Evolutionary conservation across 37 sponge, comb jelly and placozoan genomes (phyloP), one percentile per base, ranked within the genome.

Genomic region (Spongilla lacustris): DNA sequence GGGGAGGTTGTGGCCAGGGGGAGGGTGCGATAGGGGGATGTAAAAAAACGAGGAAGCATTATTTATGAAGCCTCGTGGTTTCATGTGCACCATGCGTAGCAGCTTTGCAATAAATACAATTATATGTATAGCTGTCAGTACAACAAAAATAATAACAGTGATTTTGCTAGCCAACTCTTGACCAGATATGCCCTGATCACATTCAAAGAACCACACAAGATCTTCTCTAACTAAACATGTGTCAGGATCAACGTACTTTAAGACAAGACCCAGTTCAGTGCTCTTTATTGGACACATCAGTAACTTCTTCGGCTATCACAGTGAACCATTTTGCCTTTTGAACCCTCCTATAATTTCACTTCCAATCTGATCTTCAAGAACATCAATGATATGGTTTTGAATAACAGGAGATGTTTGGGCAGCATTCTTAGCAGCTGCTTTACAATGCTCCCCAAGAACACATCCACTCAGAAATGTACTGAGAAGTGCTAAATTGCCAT

Each of bases 181-280:
- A 37, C 92, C 92, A 69, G 88, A 77, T 2, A 86, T 77, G 25
- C 94, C 94, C 71, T 50, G 71, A 66, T 93, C 85, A 79, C 88
- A 93, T 49, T 83, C 85, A 71, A 84, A 13, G 69, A 90, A 93
- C 66, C 35, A 22, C 34, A 93, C 67, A 76, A 91, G 79, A 50
- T 94, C 89, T 86, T 93, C 94, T 37, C 83, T 69, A 50, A 94
- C 85, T 31, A 58, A 31, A 17, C 69, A 68, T 71, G 84, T 83
- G 69, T 74, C 68, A 31, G 31, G 22, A 36, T 88, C 88, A 69
- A 92, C 88, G 86, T 76, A 89, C 69, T 83, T 36, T 66, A 93
- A 30, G 14, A 89, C 84, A 27, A 93, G 58, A 32, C 79, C 21
- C 38, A 94, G 66, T 35, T n/a, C n/a, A n/a, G n/a, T 84, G 73